Base-by-base conservation (phyloP, 2,113 vertebrate species). In the Spea bombifrons region DNA sequence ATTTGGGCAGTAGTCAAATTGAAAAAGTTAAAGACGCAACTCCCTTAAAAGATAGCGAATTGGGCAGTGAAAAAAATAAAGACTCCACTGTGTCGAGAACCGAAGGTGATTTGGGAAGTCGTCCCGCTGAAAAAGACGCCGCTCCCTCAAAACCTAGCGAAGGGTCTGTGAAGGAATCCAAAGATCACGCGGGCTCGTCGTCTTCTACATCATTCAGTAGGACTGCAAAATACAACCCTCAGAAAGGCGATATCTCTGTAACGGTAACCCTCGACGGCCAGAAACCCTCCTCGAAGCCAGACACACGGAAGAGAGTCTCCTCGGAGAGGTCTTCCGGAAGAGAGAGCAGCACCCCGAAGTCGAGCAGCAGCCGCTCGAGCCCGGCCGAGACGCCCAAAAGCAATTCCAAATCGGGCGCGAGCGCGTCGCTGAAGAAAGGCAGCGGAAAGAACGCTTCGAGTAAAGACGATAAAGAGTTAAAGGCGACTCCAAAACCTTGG, bases 391-490 rank as follows among this genome's bases (percentile, higher is more conserved):
- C 80, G 81, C 50, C 78, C 2, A 7, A n/a, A 81, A 52, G 61
- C 86, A 86, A 80, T 0, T 49, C 85, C 7, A 88, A 81, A 81
- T 53, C 53, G 10, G 77, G 4, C 1, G 83, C 84, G 5, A 84
- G 83, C 5, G 66, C 52, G 0, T 4, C 48, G 43, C 16, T 6
- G 10, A 83, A 81, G 6, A 89, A 80, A 84, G 88, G 84, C 71
- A 82, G 83, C 9, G 43, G 12, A 45, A 88, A 87, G 83, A 90
- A 82, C 80, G 84, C 70, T 6, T 82, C 89, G 3, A 48, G 84
- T 59, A 86, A 80, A 65, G 89, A 86, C 64, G 88, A 86, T 47
- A 90, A 88, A 73, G 87, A 89, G 15, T 78, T 82, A 50, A 86
- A 82, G 83, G 77, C 82, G 46, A 70, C 76, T 16, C 81, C 87